These are phyloP conservation scores for Crematogaster levior DNA, from an alignment of 2,888 invertebrate genomes.

Conservation along the genomic window DNA sequence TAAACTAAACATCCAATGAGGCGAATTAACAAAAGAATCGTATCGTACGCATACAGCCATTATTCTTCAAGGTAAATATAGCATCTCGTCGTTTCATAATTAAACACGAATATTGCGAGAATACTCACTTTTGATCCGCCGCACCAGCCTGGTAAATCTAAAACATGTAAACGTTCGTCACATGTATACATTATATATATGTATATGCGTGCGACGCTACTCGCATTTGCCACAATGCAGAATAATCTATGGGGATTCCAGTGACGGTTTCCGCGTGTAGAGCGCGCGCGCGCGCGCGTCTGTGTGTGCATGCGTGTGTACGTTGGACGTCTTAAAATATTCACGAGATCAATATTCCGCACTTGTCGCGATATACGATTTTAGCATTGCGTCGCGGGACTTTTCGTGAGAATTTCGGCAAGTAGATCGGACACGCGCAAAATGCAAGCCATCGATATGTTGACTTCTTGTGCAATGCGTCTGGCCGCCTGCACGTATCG, in stretches of 20 bases:
- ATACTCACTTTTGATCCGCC: conserved; percentile 30
- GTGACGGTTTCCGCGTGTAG: conserved; percentile 31
- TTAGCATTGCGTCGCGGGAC: conserved; percentile 13
- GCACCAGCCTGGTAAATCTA: conserved; percentile 10
- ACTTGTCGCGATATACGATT: conserved; percentile 68
- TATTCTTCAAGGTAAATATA: conserved; percentile 21
- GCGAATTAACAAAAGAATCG: conserved; percentile 21
- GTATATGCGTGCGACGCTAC: conserved; percentile 42
- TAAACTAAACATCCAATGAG: conserved; percentile 5
- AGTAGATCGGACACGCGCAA: not conserved
- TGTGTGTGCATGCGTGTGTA: conserved; percentile 18
- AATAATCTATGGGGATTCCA: conserved; percentile 53
- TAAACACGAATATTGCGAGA: conserved; percentile 22
- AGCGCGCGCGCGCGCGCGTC: conserved; percentile 29
- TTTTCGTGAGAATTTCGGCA: conserved; percentile 36
- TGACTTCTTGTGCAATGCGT: not conserved
- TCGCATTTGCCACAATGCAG: conserved; percentile 46
- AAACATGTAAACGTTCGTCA: conserved; percentile 41
- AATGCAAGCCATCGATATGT: not conserved
- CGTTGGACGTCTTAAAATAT: conserved; percentile 68
- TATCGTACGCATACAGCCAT: not conserved
- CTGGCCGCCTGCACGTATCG: not conserved
- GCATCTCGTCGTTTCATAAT: conserved; percentile 17
- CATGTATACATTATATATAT: conserved; percentile 21
- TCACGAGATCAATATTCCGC: conserved; percentile 73